Base-by-base conservation (phyloP, 2,797 vertebrate genomes). In the Tragopan temminckii region DNA sequence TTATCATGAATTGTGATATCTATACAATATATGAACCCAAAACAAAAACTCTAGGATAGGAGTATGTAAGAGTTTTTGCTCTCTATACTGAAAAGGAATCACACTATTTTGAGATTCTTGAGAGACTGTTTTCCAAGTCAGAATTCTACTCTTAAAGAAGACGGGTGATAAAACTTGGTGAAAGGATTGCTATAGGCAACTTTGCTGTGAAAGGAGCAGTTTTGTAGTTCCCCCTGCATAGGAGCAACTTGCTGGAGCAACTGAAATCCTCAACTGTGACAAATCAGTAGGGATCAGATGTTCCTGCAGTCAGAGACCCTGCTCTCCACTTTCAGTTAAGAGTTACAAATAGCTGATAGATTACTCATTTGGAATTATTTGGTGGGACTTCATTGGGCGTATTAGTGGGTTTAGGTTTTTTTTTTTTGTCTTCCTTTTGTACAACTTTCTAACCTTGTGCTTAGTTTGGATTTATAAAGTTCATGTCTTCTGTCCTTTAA, bases 401-500 rank as follows among this genome's bases (percentile, higher is more conserved):
- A 20, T 33, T 61, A 46, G 17, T 13, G 0, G 76, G 15, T 42
- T 87, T 58, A 66, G 21, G 11, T 29, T 29, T 67, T 11, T 9
- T 27, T 27, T 75, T 11, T 9, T 4, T 17, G 9, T 11, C 40
- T 35, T 10, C 40, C 24, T 24, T 64, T 64, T 45, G 16, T 69
- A 36, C 12, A 1, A 8, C 6, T 74, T 74, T 13, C 29, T 52
- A 74, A 58, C 3, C 29, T 27, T 29, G n/a, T 23, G 9, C 9
- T 52, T 67, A 42, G 4, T 66, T 88, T 74, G 25, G 58, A 46
- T 67, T 3, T 9, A 29, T 67, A 10, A 67, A 7, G 16, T 7
- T 77, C 15, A 8, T 1, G 0, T 58, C 9, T 62, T 58, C 9
- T 2, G 0, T 70, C 12, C 9, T 7, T 67, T 67, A 52, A 59